Percentiles rank a stretch among this genome's conserved stretches.
phyloP scores from a whole-genome alignment of 2,113 vertebrate species.

The Gasterosteus aculeatus region DNA sequence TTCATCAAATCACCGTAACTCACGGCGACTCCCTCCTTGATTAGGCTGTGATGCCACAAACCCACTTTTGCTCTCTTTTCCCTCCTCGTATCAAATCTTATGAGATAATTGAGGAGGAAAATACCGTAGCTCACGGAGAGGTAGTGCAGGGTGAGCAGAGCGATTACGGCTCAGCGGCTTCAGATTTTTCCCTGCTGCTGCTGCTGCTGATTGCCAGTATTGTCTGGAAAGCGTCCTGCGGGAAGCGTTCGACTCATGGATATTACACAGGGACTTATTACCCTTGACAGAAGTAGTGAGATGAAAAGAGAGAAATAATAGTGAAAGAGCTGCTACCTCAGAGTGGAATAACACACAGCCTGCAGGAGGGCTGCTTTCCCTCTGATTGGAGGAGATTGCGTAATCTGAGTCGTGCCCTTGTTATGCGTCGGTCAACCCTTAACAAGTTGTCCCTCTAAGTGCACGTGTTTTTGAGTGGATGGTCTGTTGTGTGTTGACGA shows the following conservation, averaged over 20 bases:
- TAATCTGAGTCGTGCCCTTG: slow-evolving; percentile 53
- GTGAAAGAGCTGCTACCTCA: slow-evolving; percentile 50
- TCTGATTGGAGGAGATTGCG: slow-evolving; percentile 63
- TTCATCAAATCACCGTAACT: slow-evolving; percentile 23
- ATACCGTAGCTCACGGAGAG: slow-evolving; percentile 29
- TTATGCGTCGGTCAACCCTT: slow-evolving; percentile 63
- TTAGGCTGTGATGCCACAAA: slow-evolving; percentile 24
- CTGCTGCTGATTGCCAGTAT: slow-evolving; percentile 60
- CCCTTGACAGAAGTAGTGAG: slow-evolving; percentile 68
- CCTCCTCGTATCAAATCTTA: slow-evolving; percentile 39
- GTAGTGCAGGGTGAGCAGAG: slow-evolving; percentile 32
- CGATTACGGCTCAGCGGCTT: slow-evolving; percentile 64
- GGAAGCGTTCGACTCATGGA: slow-evolving; percentile 57
- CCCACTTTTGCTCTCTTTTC: neutral
- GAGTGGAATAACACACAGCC: slow-evolving; percentile 54
- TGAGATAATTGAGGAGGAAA: slow-evolving; percentile 42
- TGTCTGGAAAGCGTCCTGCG: slow-evolving; percentile 70
- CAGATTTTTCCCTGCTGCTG: slow-evolving; percentile 52
- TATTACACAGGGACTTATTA: slow-evolving; percentile 67
- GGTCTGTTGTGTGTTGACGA: slow-evolving; percentile 34
- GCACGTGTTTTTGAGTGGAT: slow-evolving; percentile 14
- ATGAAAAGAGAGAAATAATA: slow-evolving; percentile 70
- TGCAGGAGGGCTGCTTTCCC: slow-evolving; percentile 55
- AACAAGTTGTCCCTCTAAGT: slow-evolving; percentile 30
- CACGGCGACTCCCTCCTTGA: neutral